Evolutionary conservation across 1,140 invertebrate genomes (phyloP), one percentile per base, ranked within the genome.

Genomic region (Zaprionus ornatus): DNA sequence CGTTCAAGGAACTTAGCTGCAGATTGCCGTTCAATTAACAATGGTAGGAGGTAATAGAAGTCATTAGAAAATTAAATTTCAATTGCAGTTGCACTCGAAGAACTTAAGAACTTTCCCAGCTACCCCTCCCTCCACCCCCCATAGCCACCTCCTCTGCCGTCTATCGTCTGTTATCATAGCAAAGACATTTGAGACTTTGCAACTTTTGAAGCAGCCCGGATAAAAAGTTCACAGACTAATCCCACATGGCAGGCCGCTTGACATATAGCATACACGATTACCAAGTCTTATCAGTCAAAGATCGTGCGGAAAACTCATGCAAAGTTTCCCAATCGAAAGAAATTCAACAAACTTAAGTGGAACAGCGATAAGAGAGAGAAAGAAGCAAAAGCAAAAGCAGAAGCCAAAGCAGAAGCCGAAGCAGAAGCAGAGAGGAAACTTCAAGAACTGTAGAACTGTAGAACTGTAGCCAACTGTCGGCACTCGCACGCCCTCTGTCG

Each of bases 261-360:
- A 67, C 59, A 73, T 42, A 55, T 52, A 29, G 15, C 4, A 21
- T 12, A 17, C 12, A 15, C 32, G 48, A 64, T 64, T 37, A 73
- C 35, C 29, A 57, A 25, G 27, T 21, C 17, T 25, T 48, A 48
- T 67, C 65, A 17, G 15, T 21, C 25, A 19, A 25, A 59, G 54
- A 67, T 67, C 65, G 40, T 27, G 21, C 56, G n/a, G 13, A 13
- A 65, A 50, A 54, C 45, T 17, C 48, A 73, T 35, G 21, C 55
- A 54, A 74, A 74, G 35, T 74, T 69, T 62, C 45, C 27, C 35
- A 55, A 72, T 66, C 54, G 32, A 37, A 37, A 65, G 40, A 45
- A 62, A 21, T 60, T 60, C 32, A 60, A 29, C 37, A 62, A 69
- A 68, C 57, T 37, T 12, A 68, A 68, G 19, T 68, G 37, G 56